These are phyloP conservation scores for Dryocosmus kuriphilus DNA, from an alignment of 2,888 invertebrate species.

Conservation along the genomic window DNA sequence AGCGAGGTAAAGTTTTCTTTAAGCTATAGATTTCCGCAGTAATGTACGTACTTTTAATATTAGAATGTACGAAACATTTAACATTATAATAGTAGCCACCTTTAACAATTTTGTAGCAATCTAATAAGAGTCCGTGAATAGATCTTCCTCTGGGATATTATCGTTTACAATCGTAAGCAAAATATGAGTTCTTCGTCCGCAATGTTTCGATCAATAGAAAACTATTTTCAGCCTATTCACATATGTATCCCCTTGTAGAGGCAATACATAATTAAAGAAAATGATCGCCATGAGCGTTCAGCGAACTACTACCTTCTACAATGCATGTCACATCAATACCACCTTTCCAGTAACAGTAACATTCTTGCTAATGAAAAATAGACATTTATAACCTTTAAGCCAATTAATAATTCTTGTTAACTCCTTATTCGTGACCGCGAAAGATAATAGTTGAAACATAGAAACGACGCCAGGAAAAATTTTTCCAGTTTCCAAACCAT, in stretches of 20 bases:
- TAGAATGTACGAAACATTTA: not conserved
- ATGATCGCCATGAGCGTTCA: slow-evolving; percentile 54
- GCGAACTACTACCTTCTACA: slow-evolving; percentile 48
- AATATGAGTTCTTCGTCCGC: not conserved
- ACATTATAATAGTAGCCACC: not conserved
- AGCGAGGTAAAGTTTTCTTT: slow-evolving; percentile 6
- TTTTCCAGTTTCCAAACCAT: no score
- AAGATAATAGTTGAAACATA: not conserved
- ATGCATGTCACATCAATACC: slow-evolving; percentile 12
- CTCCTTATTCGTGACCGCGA: not conserved
- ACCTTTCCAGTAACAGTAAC: not conserved
- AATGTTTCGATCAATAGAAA: slow-evolving; percentile 43
- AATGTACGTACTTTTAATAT: not conserved
- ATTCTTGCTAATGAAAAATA: slow-evolving; percentile 15
- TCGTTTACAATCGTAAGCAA: slow-evolving; percentile 1
- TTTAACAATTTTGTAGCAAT: not conserved
- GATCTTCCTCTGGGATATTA: not conserved
- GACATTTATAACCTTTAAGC: slow-evolving; percentile 6
- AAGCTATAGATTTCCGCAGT: not conserved
- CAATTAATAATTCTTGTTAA: slow-evolving; percentile 8
- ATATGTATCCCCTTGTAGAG: slow-evolving; percentile 44
- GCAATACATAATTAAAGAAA: slow-evolving; percentile 57
- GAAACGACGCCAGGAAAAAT: no score
- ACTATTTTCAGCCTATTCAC: slow-evolving; percentile 47
- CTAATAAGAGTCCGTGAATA: not conserved